phyloP scores from a whole-genome alignment of 2,888 invertebrate genomes.

The Bedellia somnulentella region DNA sequence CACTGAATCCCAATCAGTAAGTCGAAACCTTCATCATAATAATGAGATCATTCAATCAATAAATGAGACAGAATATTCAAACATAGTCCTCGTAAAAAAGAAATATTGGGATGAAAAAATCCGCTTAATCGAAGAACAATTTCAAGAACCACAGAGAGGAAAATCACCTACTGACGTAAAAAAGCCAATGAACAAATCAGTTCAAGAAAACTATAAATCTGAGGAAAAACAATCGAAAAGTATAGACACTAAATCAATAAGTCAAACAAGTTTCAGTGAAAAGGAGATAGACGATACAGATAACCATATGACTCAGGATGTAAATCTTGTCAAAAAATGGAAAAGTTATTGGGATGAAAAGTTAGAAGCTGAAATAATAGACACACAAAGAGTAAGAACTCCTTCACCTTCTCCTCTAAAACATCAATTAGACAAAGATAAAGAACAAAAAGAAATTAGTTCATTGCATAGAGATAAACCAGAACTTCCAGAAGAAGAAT shows the following conservation, averaged over 20 bases:
- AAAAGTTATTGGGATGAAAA: constrained; percentile 47
- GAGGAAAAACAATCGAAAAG: constrained; percentile 4
- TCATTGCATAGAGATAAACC: constrained; percentile 18
- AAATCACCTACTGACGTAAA: too few relatives aligned
- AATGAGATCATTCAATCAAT: constrained; percentile 9
- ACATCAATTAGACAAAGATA: not conserved
- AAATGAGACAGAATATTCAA: too few relatives aligned
- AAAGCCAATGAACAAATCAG: not conserved
- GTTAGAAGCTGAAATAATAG: constrained; percentile 24
- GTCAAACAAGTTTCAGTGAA: too few relatives aligned
- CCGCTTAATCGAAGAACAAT: constrained; percentile 34
- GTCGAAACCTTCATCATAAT: constrained; percentile 37
- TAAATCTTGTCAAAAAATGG: constrained; percentile 33
- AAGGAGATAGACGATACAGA: constrained; percentile 8
- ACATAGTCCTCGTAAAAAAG: constrained; percentile 48
- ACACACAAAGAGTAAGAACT: constrained; percentile 4
- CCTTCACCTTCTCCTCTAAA: not conserved
- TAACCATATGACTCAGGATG: constrained; percentile 10
- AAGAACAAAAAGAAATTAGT: not conserved
- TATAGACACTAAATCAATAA: not conserved
- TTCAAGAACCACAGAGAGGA: too few relatives aligned
- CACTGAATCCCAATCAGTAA: constrained; percentile 58
- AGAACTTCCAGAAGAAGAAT: constrained; percentile 41
- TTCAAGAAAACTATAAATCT: constrained; percentile 3
- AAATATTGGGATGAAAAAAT: constrained; percentile 55